phyloP scores from a whole-genome alignment of 2,113 vertebrate genomes.

The Bolborhynchus lineola region DNA sequence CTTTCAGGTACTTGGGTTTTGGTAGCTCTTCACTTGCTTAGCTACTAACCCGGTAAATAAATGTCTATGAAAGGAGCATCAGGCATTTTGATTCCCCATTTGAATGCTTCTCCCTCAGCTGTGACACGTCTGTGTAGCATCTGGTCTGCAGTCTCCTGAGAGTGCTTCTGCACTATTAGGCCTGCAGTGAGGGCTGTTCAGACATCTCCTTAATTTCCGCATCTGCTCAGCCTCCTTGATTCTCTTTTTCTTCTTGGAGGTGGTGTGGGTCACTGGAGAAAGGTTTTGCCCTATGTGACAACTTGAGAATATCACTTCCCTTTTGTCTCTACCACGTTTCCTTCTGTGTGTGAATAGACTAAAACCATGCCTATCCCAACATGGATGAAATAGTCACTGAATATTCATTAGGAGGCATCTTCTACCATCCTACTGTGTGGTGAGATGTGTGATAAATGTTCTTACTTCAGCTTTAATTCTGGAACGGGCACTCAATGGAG shows the following conservation, averaged over 20 bases:
- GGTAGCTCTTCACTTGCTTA: background rate
- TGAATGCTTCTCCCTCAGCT: background rate
- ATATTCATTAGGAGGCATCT: background rate
- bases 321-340: background rate
- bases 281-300: background rate
- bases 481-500: accelerated
- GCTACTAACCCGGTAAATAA: background rate
- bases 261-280: background rate
- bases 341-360: background rate
- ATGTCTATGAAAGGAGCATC: background rate
- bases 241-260: background rate
- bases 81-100: background rate
- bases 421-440: background rate
- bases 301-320: background rate
- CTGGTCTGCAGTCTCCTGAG: background rate
- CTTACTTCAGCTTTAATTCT: background rate
- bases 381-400: background rate
- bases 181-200: background rate
- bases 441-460: background rate
- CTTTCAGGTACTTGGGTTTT: background rate
- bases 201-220: background rate
- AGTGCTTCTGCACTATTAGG: background rate
- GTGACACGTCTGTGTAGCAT: background rate
- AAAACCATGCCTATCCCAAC: background rate
- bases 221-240: background rate